phyloP scores from a whole-genome alignment of 1,140 invertebrate species.

The Maconellicoccus hirsutus region DNA sequence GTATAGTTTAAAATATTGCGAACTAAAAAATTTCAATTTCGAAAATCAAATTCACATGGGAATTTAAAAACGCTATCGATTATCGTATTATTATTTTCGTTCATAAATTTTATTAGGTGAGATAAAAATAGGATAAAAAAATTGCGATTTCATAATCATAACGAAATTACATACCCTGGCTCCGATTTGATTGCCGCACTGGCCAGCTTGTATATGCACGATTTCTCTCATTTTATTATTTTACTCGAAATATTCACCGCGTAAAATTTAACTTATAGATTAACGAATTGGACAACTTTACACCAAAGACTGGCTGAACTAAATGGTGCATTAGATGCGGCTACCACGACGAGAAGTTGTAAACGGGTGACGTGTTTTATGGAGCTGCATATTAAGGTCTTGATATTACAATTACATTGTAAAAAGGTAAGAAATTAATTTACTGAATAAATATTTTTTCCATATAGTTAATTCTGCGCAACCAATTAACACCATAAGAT shows the following conservation, averaged over 20 bases:
- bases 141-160: too few relatives aligned
- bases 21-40: too few relatives aligned
- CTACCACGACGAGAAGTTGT: not conserved
- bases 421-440: not conserved
- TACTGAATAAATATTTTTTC: not conserved
- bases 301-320: not conserved
- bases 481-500: not conserved
- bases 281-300: not conserved
- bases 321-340: conserved; percentile 7
- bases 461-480: not conserved
- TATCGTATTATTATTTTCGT: too few relatives aligned
- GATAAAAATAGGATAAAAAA: too few relatives aligned
- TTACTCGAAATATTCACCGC: not conserved
- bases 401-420: not conserved
- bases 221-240: conserved; percentile 70
- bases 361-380: conserved; percentile 8
- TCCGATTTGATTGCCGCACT: conserved; percentile 90
- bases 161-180: conserved; percentile 72
- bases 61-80: too few relatives aligned
- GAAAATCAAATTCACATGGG: too few relatives aligned
- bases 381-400: not conserved
- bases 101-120: too few relatives aligned
- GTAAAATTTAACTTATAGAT: not conserved
- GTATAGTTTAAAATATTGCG: too few relatives aligned
- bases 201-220: conserved; percentile 81